Evolutionary conservation across 2,113 vertebrate genomes (phyloP), one percentile per base, ranked within the genome.

Genomic region (Heterocephalus glaber): DNA sequence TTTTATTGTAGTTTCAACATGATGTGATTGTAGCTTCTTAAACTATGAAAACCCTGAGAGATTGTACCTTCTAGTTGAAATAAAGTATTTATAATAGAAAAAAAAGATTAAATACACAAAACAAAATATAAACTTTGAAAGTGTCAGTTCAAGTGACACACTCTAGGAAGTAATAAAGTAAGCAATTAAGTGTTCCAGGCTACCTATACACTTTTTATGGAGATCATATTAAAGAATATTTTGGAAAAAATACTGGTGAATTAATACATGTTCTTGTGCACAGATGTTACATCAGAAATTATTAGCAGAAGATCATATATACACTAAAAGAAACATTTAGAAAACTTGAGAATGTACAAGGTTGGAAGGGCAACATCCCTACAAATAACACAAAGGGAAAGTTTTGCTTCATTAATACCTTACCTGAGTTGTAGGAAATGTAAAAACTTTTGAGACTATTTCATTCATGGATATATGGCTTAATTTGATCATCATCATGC

Each of bases 371-470:
- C 14, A 56, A 77, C 84, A 63, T 49, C 3, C 5, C 6, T 19
- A 13, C 19, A 54, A 13, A 86, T 35, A 44, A 30, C 35, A 74
- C 7, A 54, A n/a, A 52, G 60, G 60, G 5, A 22, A 66, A 77
- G n/a, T 83, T 89, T 86, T 52, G 63, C n/a, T 49, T 41, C 70
- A 30, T n/a, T 70, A 68, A 72, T 61, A 56, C 65, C 76, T 98
- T 88, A 99, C 99, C 99, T 97, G 99, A 97, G 3, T 83, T 99
- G 86, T 99, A 99, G 98, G 99, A 99, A 94, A 99, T 98, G 97
- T 99, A 98, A 6, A 99, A 98, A 89, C 99, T 98, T 94, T 99
- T 99, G 61, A 99, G 98, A 94, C 99, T 98, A 93, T 99, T 99
- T 26, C 98, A 98, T 90, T 98, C 98, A 1, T 98, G 99, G 95